Evolutionary conservation across 1,140 invertebrate genomes (phyloP).

Genomic region (Leptinotarsa defecta): DNA sequence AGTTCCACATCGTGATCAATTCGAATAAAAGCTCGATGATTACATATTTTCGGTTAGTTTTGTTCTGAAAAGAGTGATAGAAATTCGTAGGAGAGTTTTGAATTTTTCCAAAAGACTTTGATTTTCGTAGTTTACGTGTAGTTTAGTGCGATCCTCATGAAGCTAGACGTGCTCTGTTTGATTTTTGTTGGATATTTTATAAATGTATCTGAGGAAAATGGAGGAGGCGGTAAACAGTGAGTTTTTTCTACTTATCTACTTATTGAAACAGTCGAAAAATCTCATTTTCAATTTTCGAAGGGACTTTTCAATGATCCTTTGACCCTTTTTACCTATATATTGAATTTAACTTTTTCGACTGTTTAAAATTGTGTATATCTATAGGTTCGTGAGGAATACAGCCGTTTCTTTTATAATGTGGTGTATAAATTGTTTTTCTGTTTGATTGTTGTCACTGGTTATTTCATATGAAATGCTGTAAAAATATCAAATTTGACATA

Average conservation of each 20-base stretch:
- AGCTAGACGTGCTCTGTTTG: conserved; percentile 23
- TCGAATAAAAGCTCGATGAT: background rate
- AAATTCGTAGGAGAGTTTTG: background rate
- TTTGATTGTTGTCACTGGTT: too few relatives aligned
- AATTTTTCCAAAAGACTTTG: background rate
- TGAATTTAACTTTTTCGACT: too few relatives aligned
- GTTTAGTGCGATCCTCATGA: conserved; percentile 13
- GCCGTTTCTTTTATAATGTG: too few relatives aligned
- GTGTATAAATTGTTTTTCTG: too few relatives aligned
- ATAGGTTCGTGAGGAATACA: too few relatives aligned
- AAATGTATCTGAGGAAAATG: conserved; percentile 13
- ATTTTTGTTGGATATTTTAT: conserved; percentile 34
- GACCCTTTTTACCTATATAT: too few relatives aligned
- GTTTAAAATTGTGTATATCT: too few relatives aligned
- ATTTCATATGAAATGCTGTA: too few relatives aligned
- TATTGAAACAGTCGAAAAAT: too few relatives aligned
- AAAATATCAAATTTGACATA: too few relatives aligned
- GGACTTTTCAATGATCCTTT: too few relatives aligned
- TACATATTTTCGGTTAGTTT: background rate
- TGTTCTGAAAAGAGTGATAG: background rate
- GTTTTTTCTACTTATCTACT: conserved; percentile 2
- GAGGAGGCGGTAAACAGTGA: conserved; percentile 34
- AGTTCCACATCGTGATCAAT: background rate
- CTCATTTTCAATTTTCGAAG: too few relatives aligned
- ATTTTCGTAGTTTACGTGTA: background rate